Evolutionary conservation across 2,797 vertebrate species (phyloP), one percentile per base, ranked within the genome.

Genomic region (Malurus splendens): DNA sequence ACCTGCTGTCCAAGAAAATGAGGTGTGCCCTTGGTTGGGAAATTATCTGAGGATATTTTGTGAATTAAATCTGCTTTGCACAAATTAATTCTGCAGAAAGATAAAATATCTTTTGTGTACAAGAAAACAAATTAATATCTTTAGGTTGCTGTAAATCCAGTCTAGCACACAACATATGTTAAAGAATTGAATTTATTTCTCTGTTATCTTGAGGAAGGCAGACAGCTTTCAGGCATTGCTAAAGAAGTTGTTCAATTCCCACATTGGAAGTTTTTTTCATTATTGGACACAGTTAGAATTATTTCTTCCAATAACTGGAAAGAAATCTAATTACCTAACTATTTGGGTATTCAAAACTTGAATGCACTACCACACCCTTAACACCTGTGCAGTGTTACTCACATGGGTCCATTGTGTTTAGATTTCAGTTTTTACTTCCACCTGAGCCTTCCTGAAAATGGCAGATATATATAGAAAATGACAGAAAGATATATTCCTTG

Each of bases 111-210:
- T 87, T 66, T 56, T 7, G 7, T 48, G 6, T 23, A 33, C 33
- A 28, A 74, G 64, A 30, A 73, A 61, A 19, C 30, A 57, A 78
- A 66, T 39, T 0, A 59, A 70, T 14, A 86, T 81, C 61, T 94
- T 88, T 56, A 84, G 28, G 45, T 70, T 91, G 32, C 39, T 79
- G 44, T 52, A 87, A 92, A 90, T 62, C 45, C 81, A 88, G n/a
- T 30, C 52, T 83, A 89, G 47, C 51, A 89, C 12, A 80, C 61
- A 90, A 93, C 33, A 72, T 50, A 77, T 50, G 18, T 68, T 64
- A 36, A 82, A n/a, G n/a, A 74, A 32, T 65, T 45, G 22, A 48
- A 66, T 6, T 7, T 33, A 51, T 68, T 81, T 72, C 19, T 62
- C 25, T 42, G 2, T 3, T 3, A 33, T 6, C 25, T 12, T 73